phyloP scores from a whole-genome alignment of 2,888 invertebrate species.

The Drosophila flavopinicola region DNA sequence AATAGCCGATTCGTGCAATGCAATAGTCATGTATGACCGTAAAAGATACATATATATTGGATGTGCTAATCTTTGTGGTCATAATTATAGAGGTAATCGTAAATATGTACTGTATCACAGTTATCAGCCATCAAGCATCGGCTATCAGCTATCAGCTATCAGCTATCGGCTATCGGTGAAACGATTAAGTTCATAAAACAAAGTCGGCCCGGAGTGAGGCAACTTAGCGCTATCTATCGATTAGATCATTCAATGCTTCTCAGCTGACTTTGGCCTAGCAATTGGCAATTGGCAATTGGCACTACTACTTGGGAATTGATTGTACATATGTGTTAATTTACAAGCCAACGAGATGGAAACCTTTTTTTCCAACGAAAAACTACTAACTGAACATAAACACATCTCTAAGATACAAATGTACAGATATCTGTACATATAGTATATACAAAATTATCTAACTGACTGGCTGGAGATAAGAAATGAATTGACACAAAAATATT shows the following conservation, averaged over 20 bases:
- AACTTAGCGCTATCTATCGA: constrained; percentile 12
- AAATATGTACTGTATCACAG: constrained; percentile 40
- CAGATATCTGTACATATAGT: not conserved
- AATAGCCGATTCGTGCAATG: constrained; percentile 19
- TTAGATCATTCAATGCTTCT: constrained; percentile 11
- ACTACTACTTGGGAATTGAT: not conserved
- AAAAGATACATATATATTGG: constrained; percentile 2
- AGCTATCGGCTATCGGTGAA: constrained; percentile 42
- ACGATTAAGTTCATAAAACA: constrained; percentile 62
- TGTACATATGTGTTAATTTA: not conserved
- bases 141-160: constrained; percentile 1
- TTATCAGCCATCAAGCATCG: constrained; percentile 17
- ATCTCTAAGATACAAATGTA: not conserved
- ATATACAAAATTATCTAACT: constrained; percentile 22
- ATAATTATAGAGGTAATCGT: constrained; percentile 29
- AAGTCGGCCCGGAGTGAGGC: constrained; percentile 30
- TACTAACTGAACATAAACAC: not conserved
- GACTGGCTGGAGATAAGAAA: constrained; percentile 45
- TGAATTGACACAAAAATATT: constrained; percentile 55
- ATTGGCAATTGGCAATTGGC: too few species aligned
- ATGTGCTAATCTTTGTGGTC: constrained; percentile 15
- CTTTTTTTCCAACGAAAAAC: too few species aligned
- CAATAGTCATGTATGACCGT: constrained; percentile 15
- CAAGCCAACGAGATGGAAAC: not conserved
- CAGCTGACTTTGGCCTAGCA: not conserved